Percentiles rank a stretch among this genome's conserved stretches.
These are phyloP conservation scores for Diaphora mendica DNA, from an alignment of 2,888 invertebrate genomes.

Conservation along the genomic window DNA sequence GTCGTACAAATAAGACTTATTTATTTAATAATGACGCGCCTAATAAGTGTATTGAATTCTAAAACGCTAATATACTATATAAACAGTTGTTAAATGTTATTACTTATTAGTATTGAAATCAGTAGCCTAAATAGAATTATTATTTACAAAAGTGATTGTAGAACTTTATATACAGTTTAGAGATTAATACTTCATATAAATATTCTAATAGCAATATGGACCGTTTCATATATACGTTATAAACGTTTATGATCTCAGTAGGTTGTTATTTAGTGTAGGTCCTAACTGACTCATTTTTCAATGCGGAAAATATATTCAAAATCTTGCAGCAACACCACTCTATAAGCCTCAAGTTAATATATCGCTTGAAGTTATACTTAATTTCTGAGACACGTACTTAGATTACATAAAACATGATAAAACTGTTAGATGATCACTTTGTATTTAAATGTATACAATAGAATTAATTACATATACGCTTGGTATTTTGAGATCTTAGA, in stretches of 20 bases:
- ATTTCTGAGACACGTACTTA: constrained; percentile 18
- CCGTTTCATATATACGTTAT: constrained; percentile 56
- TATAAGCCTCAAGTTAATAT: constrained; percentile 20
- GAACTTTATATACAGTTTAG: constrained; percentile 19
- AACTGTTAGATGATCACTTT: constrained; percentile 11
- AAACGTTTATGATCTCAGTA: constrained; percentile 75
- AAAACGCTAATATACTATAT: background rate
- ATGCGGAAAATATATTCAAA: constrained; percentile 48
- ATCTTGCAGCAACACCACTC: constrained; percentile 29
- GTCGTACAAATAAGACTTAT: background rate
- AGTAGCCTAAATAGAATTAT: constrained; percentile 3
- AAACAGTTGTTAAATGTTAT: background rate
- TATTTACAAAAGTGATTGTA: constrained; percentile 6
- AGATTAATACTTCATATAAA: constrained; percentile 39
- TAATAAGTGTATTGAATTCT: background rate
- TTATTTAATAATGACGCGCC: constrained; percentile 2
- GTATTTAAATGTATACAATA: constrained; percentile 23
- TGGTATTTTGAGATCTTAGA: constrained; percentile 8
- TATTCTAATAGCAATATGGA: constrained; percentile 42
- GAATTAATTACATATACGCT: constrained; percentile 18
- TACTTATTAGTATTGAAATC: background rate
- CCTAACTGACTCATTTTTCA: constrained; percentile 58
- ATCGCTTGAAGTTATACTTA: constrained; percentile 10
- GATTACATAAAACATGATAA: constrained; percentile 23
- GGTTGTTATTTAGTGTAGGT: constrained; percentile 66